phyloP scores from a whole-genome alignment of 2,888 invertebrate genomes.

The Limnephilus rhombicus region DNA sequence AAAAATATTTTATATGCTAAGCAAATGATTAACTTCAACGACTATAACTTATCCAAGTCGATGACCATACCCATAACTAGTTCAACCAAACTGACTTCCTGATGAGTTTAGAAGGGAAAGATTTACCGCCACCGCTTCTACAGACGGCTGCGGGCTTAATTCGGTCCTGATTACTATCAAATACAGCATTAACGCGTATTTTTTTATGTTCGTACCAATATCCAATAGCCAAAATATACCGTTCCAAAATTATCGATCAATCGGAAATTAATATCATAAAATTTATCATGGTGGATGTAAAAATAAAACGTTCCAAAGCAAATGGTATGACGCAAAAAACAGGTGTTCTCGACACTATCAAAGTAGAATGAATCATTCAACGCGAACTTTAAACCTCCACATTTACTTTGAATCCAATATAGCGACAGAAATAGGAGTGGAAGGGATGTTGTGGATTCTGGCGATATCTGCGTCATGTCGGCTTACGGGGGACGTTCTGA shows the following conservation, averaged over 20 bases:
- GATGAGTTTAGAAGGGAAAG: neutral
- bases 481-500: constrained; percentile 23
- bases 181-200: no score
- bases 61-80: neutral
- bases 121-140: neutral
- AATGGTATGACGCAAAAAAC: neutral
- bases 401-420: constrained; percentile 8
- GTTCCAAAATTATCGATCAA: no score
- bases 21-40: neutral
- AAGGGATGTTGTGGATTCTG: neutral
- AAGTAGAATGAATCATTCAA: neutral
- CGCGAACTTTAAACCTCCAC: neutral
- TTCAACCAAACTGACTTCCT: neutral
- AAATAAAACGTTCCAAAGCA: neutral
- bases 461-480: constrained; percentile 15
- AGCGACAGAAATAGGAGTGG: neutral
- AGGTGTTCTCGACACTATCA: neutral
- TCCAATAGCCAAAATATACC: no score
- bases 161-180: no score
- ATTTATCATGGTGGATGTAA: neutral
- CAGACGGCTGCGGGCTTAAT: no score
- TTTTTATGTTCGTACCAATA: no score
- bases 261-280: no score
- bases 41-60: neutral
- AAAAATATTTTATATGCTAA: no score